A percentile compares a stretch with the other conserved stretches of the same genome.
These are phyloP conservation scores for Loriculus beryllinus DNA, from an alignment of 2,797 vertebrate genomes.

Conservation along the genomic window DNA sequence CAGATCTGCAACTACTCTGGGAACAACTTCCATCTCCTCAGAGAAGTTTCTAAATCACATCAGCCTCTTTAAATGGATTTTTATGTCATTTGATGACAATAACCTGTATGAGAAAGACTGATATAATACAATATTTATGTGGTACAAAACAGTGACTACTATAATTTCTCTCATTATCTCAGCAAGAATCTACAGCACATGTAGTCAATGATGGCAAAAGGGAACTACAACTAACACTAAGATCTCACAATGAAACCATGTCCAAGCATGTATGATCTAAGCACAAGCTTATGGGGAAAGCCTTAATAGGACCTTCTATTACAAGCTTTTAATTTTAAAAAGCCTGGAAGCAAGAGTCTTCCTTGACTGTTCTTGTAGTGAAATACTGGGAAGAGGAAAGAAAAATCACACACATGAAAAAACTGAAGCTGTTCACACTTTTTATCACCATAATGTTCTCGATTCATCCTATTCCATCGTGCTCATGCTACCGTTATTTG, in stretches of 20 bases:
- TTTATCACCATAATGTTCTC: background rate
- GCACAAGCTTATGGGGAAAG: background rate
- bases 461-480: background rate
- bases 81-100: background rate
- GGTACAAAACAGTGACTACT: background rate
- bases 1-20: background rate
- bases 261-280: background rate
- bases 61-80: background rate
- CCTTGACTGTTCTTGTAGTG: background rate
- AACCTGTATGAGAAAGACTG: background rate
- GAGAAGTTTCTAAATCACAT: background rate
- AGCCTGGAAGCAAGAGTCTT: background rate
- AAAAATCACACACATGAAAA: accelerated
- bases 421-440: background rate
- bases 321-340: background rate
- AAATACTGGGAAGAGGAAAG: background rate
- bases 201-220: accelerated
- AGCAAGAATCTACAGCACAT: background rate
- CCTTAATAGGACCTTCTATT: background rate
- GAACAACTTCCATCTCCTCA: background rate
- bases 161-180: accelerated
- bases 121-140: background rate
- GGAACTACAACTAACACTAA: background rate
- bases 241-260: background rate
- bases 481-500: background rate